Base-by-base conservation (phyloP, 2,113 vertebrate species). In the Mionectes macconnelli region DNA sequence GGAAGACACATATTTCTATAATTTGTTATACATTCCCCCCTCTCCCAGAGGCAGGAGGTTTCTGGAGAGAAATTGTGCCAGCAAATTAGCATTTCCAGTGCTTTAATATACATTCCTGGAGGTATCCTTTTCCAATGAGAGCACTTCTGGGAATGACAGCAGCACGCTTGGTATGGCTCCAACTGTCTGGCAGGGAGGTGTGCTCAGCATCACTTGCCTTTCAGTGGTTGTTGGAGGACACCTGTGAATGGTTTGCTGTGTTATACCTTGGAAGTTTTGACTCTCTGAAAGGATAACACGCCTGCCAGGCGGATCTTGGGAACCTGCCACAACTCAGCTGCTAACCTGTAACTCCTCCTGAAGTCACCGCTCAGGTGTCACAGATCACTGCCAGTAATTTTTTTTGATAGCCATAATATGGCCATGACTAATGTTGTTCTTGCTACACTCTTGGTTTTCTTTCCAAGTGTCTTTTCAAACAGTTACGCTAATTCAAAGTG, bases 81-180 rank as follows among this genome's bases (percentile, higher is more conserved):
- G 57, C 33, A 84, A 52, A 97, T 98, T 98, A 97, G 68, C 96
- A 96, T 97, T 98, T 98, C 84, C 81, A 94, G 92, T 93, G 93
- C 88, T 97, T 77, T 93, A 91, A 93, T 90, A 96, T 57, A 84
- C 73, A 57, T 98, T 98, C 96, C 97, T 98, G 97, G 97, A 98
- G 97, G 95, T 97, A 57, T 62, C 89, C 50, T 95, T 93, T 97
- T 97, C 95, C 94, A 92, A 85, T 78, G 93, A 97, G 91, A 97
- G 87, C 88, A 63, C 84, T 98, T 88, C 77, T 97, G 97, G 53
- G 94, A 97, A 93, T 81, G 94, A 76, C 94, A 96, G 87, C 93
- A 95, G 91, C 49, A 4, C 50, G 85, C 35, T 59, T 93, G 96
- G 90, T 64, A 6, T 14, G 22, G 45, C 68, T 96, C 93, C 95